Conservation (phyloP, 1,140 invertebrate species). For the Tetramorium simillimum region DNA sequence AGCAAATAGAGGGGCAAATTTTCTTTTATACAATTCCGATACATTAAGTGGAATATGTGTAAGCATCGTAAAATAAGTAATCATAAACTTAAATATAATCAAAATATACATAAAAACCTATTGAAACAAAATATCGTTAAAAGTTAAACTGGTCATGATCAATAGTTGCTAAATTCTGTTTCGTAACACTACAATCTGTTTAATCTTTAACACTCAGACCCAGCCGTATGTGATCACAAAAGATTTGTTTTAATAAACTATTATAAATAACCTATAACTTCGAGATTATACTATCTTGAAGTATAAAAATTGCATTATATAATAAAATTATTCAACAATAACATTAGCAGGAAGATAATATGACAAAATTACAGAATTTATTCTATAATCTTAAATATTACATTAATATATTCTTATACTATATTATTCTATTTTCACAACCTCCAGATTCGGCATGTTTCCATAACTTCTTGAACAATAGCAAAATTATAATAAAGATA, state of each 20-base stretch:
- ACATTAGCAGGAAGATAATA: constrained; percentile 4
- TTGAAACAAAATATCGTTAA: not conserved
- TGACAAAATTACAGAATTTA: not conserved
- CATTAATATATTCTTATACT: constrained; percentile 10
- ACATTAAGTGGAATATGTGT: not conserved
- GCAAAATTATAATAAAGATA: constrained; percentile 6
- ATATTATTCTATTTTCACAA: constrained; percentile 34
- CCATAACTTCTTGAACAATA: not conserved
- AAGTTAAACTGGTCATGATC: constrained; percentile 27
- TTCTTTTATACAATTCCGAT: not conserved
- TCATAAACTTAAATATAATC: constrained; percentile 13
- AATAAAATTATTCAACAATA: constrained; percentile 4
- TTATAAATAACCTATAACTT: constrained; percentile 61
- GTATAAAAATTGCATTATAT: not conserved
- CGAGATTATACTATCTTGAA: constrained; percentile 2
- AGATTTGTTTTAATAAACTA: constrained; percentile 24
- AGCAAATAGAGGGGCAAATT: not conserved
- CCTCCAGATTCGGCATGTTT: constrained; percentile 11
- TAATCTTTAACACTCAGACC: constrained; percentile 66
- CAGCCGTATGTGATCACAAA: constrained; percentile 68
- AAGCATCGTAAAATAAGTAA: not conserved
- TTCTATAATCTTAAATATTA: constrained; percentile 15
- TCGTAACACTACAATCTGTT: constrained; percentile 46
- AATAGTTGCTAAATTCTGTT: constrained; percentile 13
- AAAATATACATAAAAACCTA: not conserved